A percentile compares a stretch with the other conserved stretches of the same genome.
phyloP scores from a whole-genome alignment of 2,888 invertebrate genomes.

The Orchestes rusci region DNA sequence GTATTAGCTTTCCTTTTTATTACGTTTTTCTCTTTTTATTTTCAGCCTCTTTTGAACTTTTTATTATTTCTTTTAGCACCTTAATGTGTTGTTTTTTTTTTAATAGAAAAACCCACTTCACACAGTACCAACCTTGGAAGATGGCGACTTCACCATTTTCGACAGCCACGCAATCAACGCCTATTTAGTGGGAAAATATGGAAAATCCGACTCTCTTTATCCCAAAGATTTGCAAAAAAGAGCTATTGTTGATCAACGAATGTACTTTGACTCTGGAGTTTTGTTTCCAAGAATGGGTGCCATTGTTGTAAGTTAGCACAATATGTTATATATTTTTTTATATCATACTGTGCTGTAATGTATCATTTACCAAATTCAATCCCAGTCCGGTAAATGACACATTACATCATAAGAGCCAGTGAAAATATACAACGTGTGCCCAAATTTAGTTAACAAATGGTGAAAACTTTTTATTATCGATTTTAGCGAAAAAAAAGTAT shows the following conservation, averaged over 20 bases:
- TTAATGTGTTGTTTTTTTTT: slow-evolving; percentile 3
- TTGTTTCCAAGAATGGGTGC: slow-evolving; percentile 43
- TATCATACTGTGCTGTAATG: too few species aligned
- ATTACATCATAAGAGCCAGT: too few species aligned
- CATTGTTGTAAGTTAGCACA: slow-evolving; percentile 26
- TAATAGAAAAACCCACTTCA: slow-evolving; percentile 49
- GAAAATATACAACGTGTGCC: too few species aligned
- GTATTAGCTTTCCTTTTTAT: too few species aligned
- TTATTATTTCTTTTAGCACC: too few species aligned
- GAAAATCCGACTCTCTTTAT: slow-evolving; percentile 45
- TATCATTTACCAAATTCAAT: too few species aligned
- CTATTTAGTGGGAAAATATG: slow-evolving; percentile 32
- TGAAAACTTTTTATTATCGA: too few species aligned
- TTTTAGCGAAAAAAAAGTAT: too few species aligned
- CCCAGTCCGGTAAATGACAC: too few species aligned
- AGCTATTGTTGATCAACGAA: slow-evolving; percentile 49
- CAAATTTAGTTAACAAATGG: too few species aligned
- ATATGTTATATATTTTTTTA: background rate
- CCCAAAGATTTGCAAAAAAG: slow-evolving; percentile 48
- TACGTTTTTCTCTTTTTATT: too few species aligned
- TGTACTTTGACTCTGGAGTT: slow-evolving; percentile 49
- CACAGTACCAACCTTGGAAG: slow-evolving; percentile 48
- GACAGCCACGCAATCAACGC: slow-evolving; percentile 45
- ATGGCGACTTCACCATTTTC: slow-evolving; percentile 50
- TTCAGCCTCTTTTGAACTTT: too few species aligned